Conservation (phyloP, 2,888 invertebrate genomes). For the Eupeodes luniger region DNA sequence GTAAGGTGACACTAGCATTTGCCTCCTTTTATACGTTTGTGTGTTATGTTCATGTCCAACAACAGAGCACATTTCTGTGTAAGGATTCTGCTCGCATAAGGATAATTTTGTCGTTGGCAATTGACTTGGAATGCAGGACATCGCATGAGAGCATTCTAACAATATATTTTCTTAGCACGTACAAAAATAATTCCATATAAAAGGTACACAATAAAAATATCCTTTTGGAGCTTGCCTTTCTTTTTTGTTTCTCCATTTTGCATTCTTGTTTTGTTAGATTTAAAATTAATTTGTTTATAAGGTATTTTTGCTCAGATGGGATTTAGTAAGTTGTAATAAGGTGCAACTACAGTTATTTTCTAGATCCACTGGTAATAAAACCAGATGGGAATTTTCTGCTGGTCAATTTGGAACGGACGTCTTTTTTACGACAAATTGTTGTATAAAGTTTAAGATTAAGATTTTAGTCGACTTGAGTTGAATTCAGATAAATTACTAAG, state of each 20-base stretch:
- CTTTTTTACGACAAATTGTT: no score
- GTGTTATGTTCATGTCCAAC: no score
- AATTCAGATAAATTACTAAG: no score
- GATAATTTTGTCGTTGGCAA: background rate
- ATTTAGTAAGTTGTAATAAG: background rate
- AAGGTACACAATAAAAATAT: background rate
- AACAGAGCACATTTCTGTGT: background rate
- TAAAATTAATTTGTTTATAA: conserved; percentile 6
- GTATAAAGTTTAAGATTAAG: no score
- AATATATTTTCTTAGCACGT: conserved; percentile 19
- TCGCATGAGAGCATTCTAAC: background rate
- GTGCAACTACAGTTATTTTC: background rate
- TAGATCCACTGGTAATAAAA: background rate
- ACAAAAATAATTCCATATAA: background rate
- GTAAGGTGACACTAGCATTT: background rate
- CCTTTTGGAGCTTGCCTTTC: background rate
- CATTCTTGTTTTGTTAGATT: background rate
- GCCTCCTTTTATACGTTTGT: background rate
- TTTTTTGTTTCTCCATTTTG: background rate
- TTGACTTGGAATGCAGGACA: background rate
- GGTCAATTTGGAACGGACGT: no score
- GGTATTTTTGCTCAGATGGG: background rate
- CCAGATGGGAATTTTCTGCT: no score
- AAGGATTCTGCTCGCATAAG: background rate
- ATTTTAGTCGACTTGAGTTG: no score